Evolutionary conservation across 1,140 invertebrate species (phyloP).

Genomic region (Plectrocnemia conspersa): DNA sequence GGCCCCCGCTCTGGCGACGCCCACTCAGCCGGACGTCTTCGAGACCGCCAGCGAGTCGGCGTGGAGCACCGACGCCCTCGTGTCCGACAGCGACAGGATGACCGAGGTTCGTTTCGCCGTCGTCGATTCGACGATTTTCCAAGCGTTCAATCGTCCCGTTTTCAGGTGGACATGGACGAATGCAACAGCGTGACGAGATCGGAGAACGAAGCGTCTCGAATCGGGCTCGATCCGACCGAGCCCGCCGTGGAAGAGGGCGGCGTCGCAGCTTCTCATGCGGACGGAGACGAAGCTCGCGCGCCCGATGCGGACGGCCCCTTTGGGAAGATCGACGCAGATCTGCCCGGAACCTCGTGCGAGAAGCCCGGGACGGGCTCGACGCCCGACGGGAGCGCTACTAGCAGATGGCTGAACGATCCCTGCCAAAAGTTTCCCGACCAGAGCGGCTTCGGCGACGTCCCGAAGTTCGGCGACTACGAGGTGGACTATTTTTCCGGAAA

Average conservation of each 20-base stretch:
- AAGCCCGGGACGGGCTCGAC: too few species aligned
- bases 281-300: slow-evolving; percentile 11
- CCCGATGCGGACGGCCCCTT: background rate
- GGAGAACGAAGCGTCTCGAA: slow-evolving; percentile 47
- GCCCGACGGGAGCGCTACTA: slow-evolving; percentile 45
- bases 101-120: slow-evolving; percentile 58
- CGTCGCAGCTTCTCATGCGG: slow-evolving; percentile 11
- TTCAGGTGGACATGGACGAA: slow-evolving; percentile 50
- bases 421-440: slow-evolving; percentile 43
- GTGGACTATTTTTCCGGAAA: slow-evolving; percentile 6
- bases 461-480: too few species aligned
- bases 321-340: too few species aligned
- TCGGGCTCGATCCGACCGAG: slow-evolving; percentile 31
- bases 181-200: slow-evolving; percentile 49
- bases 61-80: slow-evolving; percentile 95
- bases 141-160: background rate
- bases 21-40: slow-evolving; percentile 61
- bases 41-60: slow-evolving; percentile 90
- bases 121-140: background rate
- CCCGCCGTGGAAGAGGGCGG: slow-evolving; percentile 12
- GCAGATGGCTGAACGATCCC: slow-evolving; percentile 50
- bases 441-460: slow-evolving; percentile 43
- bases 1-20: slow-evolving; percentile 31
- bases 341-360: too few species aligned
- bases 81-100: slow-evolving; percentile 88